A percentile compares a stretch with the other conserved stretches of the same genome.
Evolutionary conservation across 1,140 invertebrate genomes (phyloP).

Genomic region (Microvelia longipes): DNA sequence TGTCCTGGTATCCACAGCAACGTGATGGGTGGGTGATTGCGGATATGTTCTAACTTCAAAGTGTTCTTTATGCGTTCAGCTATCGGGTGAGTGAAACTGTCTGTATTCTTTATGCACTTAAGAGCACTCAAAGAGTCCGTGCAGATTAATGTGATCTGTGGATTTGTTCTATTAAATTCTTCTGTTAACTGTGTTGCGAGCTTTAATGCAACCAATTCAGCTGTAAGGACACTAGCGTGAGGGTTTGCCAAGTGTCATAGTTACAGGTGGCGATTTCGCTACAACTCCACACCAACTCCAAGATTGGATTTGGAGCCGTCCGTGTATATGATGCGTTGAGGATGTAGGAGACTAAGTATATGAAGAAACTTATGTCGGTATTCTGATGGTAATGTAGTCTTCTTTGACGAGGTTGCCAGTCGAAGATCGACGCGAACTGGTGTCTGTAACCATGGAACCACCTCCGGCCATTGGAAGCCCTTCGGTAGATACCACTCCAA

Average conservation of each 20-base stretch:
- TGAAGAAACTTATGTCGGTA: not conserved
- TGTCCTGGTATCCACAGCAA: not conserved
- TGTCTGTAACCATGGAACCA: not conserved
- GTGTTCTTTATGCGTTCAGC: not conserved
- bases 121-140: not conserved
- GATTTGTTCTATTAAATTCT: not conserved
- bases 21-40: not conserved
- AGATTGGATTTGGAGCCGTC: not conserved
- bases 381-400: not conserved
- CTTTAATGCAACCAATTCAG: not conserved
- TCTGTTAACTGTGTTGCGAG: not conserved
- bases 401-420: too few relatives aligned
- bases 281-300: not conserved
- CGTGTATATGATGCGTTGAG: not conserved
- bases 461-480: not conserved
- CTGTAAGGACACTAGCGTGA: not conserved
- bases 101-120: not conserved
- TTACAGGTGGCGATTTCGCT: not conserved
- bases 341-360: not conserved
- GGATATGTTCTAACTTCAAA: not conserved
- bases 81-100: not conserved
- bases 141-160: not conserved
- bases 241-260: not conserved
- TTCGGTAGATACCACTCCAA: not conserved
- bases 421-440: not conserved